Evolutionary conservation across 1,140 invertebrate genomes (phyloP).

Genomic region (Sinella curviseta): DNA sequence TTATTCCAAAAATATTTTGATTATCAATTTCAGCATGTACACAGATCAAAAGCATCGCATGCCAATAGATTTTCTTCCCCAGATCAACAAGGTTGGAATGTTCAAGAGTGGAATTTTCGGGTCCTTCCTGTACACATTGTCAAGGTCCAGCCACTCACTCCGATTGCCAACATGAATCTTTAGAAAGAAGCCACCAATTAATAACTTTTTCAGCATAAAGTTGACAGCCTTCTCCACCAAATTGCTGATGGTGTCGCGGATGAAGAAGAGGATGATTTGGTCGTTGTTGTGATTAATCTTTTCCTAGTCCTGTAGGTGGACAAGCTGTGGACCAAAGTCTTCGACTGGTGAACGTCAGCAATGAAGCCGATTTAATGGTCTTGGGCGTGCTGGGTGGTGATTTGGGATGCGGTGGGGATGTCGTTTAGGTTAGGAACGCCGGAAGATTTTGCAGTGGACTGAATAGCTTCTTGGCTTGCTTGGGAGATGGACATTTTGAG

Average conservation of each 20-base stretch:
- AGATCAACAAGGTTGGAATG: constrained; percentile 15
- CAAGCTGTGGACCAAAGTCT: neutral
- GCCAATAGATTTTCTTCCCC: neutral
- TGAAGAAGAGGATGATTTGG: constrained; percentile 8
- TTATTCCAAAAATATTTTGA: too few relatives aligned
- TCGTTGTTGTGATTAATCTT: neutral
- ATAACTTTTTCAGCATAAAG: constrained; percentile 11
- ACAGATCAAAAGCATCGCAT: neutral
- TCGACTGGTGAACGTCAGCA: neutral
- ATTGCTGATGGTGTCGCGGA: neutral
- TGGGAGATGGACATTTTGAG: too few relatives aligned
- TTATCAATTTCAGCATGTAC: too few relatives aligned
- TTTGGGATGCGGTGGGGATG: neutral
- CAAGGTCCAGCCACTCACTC: neutral
- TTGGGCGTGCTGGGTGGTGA: neutral
- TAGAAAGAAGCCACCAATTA: neutral
- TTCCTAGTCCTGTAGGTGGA: neutral
- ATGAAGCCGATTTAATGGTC: neutral
- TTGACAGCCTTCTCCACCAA: neutral
- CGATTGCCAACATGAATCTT: neutral
- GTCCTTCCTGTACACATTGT: neutral
- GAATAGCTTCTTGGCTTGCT: too few relatives aligned
- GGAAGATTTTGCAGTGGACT: too few relatives aligned
- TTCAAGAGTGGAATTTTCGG: neutral
- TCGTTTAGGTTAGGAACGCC: too few relatives aligned